Base-by-base conservation (phyloP, 2,113 vertebrate genomes). In the Gymnorhina tibicen region DNA sequence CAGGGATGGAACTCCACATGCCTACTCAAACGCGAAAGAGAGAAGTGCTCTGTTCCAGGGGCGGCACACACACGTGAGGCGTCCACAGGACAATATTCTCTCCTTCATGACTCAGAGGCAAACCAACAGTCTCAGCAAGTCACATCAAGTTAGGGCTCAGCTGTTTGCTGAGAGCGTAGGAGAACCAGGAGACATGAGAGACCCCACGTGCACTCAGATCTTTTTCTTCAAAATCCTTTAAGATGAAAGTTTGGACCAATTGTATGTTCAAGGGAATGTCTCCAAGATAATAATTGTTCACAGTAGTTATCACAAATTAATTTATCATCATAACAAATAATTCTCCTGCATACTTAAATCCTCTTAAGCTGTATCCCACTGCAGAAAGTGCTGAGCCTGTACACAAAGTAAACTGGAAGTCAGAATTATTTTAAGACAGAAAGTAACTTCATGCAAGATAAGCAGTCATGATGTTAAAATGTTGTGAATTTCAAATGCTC, bases 31-130 rank as follows among this genome's bases (percentile, higher is more conserved):
- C 0, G 1, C 16, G 56, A 15, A 20, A 18, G 53, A 68, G 52
- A 58, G 18, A 20, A 86, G 37, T 6, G n/a, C 35, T 74, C 70
- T 46, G 47, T 46, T 50, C 41, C 28, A 16, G 66, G 39, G 28
- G 39, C 0, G 6, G 27, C 26, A 42, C 0, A 10, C 37, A 24
- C 24, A 22, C 2, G 3, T 22, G 50, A 15, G 28, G 75, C 0
- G 0, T 23, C 49, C 52, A 24, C 47, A 79, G 52, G 70, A n/a
- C 41, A 56, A 33, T 23, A 18, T 39, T 41, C 32, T 72, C 52
- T 88, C 60, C 26, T 67, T 74, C 52, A 21, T 6, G 8, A 22
- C 32, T 83, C 42, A 9, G 22, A 55, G 27, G 10, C 35, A 83
- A 66, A 26, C 13, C 69, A 63, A 11, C 12, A 32, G 23, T 9